These are phyloP conservation scores for Thrips palmi DNA, from an alignment of 1,140 invertebrate genomes.

Conservation along the genomic window DNA sequence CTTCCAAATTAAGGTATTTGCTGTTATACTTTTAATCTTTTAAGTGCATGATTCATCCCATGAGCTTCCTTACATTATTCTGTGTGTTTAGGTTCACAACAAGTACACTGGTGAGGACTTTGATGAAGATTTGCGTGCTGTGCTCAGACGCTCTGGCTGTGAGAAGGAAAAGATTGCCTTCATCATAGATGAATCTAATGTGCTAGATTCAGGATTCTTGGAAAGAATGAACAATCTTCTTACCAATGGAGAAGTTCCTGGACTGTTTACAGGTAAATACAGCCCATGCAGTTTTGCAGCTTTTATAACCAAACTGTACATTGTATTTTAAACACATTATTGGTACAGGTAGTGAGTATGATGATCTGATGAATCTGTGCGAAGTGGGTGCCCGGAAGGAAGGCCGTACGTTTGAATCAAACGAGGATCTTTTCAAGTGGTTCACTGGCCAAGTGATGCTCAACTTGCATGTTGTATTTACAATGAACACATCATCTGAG, in stretches of 20 bases:
- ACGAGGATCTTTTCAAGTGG: constrained; percentile 94
- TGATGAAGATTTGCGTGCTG: constrained; percentile 91
- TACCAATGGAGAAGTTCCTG: constrained; percentile 97
- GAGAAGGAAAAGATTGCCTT: constrained; percentile 98
- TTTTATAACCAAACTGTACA: no score
- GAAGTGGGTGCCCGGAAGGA: constrained; percentile 95
- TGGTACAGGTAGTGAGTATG: constrained; percentile 95
- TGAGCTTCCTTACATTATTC: constrained; percentile 6
- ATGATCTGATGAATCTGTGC: constrained; percentile 95
- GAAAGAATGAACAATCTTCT: constrained; percentile 98
- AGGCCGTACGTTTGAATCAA: constrained; percentile 91
- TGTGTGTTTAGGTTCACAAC: constrained; percentile 67
- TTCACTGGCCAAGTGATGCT: constrained; percentile 95
- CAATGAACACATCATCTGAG: constrained; percentile 96
- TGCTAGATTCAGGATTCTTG: constrained; percentile 94
- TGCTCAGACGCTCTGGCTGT: constrained; percentile 85
- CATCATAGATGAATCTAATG: constrained; percentile 98
- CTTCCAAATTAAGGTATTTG: constrained; percentile 93
- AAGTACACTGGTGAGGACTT: constrained; percentile 98
- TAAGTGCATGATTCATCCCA: no score
- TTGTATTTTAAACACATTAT: no score
- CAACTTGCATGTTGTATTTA: constrained; percentile 97
- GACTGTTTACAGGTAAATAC: constrained; percentile 63
- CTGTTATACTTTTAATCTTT: no score
- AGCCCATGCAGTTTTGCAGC: no score